A percentile compares a stretch with the other conserved stretches of the same genome.
These are phyloP conservation scores for Ephialtes manifestator DNA, from an alignment of 2,888 invertebrate genomes.

Conservation along the genomic window DNA sequence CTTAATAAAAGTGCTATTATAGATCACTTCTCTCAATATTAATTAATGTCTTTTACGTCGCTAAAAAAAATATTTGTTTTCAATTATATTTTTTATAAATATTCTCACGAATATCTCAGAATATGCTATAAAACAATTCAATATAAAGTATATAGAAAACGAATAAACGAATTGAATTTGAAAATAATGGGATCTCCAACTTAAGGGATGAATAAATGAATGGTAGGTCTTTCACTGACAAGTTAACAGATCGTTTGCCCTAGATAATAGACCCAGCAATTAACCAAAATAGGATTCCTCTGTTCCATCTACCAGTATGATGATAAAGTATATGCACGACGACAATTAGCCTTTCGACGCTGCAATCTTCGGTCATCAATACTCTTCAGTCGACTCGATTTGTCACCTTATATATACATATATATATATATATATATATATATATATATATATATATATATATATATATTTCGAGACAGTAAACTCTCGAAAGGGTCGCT, in stretches of 20 bases:
- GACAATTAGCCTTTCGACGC: constrained; percentile 48
- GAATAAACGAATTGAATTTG: too few species aligned
- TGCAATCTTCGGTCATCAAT: constrained; percentile 45
- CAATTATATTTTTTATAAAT: too few species aligned
- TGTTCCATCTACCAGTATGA: constrained; percentile 21
- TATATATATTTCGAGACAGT: neutral
- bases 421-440: too few species aligned
- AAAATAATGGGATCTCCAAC: too few species aligned
- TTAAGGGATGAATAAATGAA: neutral
- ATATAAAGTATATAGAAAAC: too few species aligned
- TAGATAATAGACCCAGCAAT: constrained; percentile 24
- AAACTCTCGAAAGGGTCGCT: neutral
- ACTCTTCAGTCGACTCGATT: constrained; percentile 40
- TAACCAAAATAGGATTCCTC: constrained; percentile 48
- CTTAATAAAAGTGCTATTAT: too few species aligned
- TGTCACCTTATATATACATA: constrained; percentile 17
- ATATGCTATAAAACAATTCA: too few species aligned
- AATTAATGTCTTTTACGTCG: too few species aligned
- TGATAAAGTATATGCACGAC: constrained; percentile 6
- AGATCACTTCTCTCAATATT: too few species aligned
- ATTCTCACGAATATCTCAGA: too few species aligned
- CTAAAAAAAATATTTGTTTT: too few species aligned
- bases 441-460: neutral
- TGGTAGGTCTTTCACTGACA: neutral
- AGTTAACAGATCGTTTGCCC: constrained; percentile 44